Percentiles rank a stretch among this genome's conserved stretches.
phyloP scores from a whole-genome alignment of 1,140 invertebrate species.

The Pseudomyrmex dendroicus region DNA sequence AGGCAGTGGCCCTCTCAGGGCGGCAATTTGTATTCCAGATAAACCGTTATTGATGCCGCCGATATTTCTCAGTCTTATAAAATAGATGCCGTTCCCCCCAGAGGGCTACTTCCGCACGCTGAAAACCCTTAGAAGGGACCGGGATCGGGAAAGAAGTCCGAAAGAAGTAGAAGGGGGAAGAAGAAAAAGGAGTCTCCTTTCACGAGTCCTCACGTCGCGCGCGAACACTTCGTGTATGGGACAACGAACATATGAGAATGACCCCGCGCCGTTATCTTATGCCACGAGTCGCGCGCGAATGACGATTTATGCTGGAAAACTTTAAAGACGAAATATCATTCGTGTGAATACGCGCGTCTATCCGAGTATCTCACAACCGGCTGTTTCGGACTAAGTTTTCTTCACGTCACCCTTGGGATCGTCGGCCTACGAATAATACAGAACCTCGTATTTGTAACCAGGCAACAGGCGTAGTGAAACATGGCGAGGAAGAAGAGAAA shows the following conservation, averaged over 20 bases:
- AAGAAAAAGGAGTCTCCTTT: constrained; percentile 64
- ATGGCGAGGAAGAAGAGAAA: constrained; percentile 19
- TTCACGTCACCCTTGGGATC: constrained; percentile 35
- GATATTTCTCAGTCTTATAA: constrained; percentile 82
- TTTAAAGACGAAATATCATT: constrained; percentile 60
- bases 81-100: constrained; percentile 77
- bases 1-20: constrained; percentile 76
- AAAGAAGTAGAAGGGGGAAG: too few species aligned
- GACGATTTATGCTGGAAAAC: constrained; percentile 69
- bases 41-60: constrained; percentile 83
- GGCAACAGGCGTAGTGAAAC: constrained; percentile 47
- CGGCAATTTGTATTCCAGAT: constrained; percentile 82
- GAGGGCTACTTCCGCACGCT: constrained; percentile 68
- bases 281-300: constrained; percentile 45
- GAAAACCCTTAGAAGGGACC: constrained; percentile 48
- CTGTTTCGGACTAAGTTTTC: constrained; percentile 40
- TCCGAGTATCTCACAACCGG: not conserved
- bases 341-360: not conserved
- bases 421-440: constrained; percentile 62
- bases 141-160: constrained; percentile 2
- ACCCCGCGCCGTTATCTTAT: constrained; percentile 12
- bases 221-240: not conserved
- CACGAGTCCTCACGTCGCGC: not conserved
- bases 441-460: constrained; percentile 50
- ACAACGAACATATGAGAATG: constrained; percentile 21